Evolutionary conservation across 2,888 invertebrate species (phyloP).

Genomic region (Reticulitermes lucifugus): DNA sequence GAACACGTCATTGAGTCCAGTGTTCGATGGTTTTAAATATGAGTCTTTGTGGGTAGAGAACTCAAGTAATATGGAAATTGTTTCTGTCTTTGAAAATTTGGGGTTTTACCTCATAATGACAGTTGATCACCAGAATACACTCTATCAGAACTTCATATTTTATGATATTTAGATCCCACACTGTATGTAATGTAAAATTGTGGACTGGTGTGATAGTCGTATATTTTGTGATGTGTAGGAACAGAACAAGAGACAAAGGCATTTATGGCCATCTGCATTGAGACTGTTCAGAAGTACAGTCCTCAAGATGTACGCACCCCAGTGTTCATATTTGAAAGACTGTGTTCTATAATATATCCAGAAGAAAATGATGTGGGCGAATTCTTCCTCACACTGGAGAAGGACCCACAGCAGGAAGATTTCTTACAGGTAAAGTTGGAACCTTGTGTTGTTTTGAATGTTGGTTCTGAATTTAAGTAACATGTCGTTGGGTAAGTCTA

Average conservation of each 20-base stretch:
- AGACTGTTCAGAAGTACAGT: slow-evolving; percentile 92
- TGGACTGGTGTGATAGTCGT: neutral
- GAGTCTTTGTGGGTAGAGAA: too few relatives aligned
- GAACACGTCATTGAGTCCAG: too few relatives aligned
- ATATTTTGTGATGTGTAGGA: slow-evolving; percentile 65
- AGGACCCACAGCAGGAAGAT: slow-evolving; percentile 99
- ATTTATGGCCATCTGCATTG: slow-evolving; percentile 97
- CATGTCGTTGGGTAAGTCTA: too few relatives aligned
- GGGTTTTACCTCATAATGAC: too few relatives aligned
- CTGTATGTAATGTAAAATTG: neutral
- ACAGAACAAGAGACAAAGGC: slow-evolving; percentile 96
- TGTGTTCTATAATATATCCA: slow-evolving; percentile 97
- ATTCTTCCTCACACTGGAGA: slow-evolving; percentile 95
- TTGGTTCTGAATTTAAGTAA: too few relatives aligned
- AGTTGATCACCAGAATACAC: too few relatives aligned
- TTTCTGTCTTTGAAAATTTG: too few relatives aligned
- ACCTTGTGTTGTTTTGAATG: too few relatives aligned
- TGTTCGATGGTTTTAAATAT: too few relatives aligned
- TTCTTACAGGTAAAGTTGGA: slow-evolving; percentile 80
- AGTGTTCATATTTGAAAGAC: slow-evolving; percentile 96
- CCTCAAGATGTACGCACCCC: slow-evolving; percentile 95
- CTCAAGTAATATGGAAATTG: too few relatives aligned
- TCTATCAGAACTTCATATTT: too few relatives aligned
- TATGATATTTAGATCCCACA: too few relatives aligned
- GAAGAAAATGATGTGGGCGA: slow-evolving; percentile 98